Evolutionary conservation across 2,113 vertebrate species (phyloP).

Genomic region (Bufo bufo): DNA sequence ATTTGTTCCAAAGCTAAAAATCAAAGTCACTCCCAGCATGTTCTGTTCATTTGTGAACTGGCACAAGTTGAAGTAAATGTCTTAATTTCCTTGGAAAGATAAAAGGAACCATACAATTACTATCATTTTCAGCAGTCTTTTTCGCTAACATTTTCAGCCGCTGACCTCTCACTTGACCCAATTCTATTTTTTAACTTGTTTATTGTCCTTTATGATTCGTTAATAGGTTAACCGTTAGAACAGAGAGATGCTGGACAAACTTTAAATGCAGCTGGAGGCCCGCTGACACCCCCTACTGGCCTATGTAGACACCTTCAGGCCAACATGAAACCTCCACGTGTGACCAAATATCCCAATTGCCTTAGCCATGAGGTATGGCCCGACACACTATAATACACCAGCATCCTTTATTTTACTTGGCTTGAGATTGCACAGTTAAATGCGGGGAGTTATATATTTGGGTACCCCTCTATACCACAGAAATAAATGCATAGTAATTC

Average conservation of each 20-base stretch:
- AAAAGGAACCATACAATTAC: not conserved
- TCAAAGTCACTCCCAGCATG: not conserved
- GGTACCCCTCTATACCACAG: no score
- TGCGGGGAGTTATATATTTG: no score
- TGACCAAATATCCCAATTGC: not conserved
- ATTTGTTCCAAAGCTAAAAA: not conserved
- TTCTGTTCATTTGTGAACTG: not conserved
- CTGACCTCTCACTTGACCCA: not conserved
- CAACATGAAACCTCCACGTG: not conserved
- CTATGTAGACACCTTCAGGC: not conserved
- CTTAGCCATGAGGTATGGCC: no score
- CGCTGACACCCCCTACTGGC: not conserved
- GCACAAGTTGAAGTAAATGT: not conserved
- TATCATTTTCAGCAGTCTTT: not conserved
- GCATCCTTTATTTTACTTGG: no score
- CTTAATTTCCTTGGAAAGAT: not conserved
- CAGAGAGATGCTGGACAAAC: not conserved
- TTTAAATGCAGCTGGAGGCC: not conserved
- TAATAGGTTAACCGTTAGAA: not conserved
- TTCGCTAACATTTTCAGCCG: not conserved
- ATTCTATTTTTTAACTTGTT: not conserved
- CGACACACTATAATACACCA: no score
- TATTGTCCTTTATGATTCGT: not conserved
- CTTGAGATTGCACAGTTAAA: no score
- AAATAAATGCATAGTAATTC: no score